Base-by-base conservation (phyloP, 2,888 invertebrate genomes). In the Dugesia japonica region DNA sequence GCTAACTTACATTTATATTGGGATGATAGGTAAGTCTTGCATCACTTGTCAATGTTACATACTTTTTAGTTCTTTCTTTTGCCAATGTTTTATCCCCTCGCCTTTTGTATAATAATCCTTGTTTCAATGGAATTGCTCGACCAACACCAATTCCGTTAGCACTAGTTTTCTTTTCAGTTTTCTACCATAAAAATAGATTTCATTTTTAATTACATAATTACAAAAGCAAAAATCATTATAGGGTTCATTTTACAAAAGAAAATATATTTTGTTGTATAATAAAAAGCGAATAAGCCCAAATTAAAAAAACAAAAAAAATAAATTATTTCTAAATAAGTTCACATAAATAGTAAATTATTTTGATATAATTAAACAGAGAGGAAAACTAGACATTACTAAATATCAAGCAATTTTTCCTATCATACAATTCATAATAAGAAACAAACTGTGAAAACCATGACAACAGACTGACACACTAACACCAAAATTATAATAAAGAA, bases 61-160 rank as follows among this genome's bases (percentile, higher is more conserved):
- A 98, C 84, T 98, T 98, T 87, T 98, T 98, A 87, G 98, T 98
- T 94, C 97, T 95, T 83, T 98, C 94, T 83, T 93, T 93, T 84
- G 94, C 95, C 80, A 95, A 85, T 0, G 93, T 90, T 42, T 75
- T 75, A 80, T 87, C 87, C 80, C 83, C 84, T 81, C 93, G 92
- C 81, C 92, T 89, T 86, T 98, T 98, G 84, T 95, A 94, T 80
- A 98, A 88, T 82, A 92, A 92, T 9, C 97, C 97, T 86, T 97
- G 95, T 84, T 95, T 95, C 76, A 97, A 86, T 0, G 97, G 98
- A 83, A 98, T 98, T 76, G 92, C 92, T 77, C 97, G 87, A 0
- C 97, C 97, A 71, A 77, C 77, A 4, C 77, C 77, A 28, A 77
- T 77, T 9, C 77, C 71, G 26, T 77, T 77, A 13, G 56, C 56